Conservation (phyloP, 2,113 vertebrate species). For the Lanius collurio region DNA sequence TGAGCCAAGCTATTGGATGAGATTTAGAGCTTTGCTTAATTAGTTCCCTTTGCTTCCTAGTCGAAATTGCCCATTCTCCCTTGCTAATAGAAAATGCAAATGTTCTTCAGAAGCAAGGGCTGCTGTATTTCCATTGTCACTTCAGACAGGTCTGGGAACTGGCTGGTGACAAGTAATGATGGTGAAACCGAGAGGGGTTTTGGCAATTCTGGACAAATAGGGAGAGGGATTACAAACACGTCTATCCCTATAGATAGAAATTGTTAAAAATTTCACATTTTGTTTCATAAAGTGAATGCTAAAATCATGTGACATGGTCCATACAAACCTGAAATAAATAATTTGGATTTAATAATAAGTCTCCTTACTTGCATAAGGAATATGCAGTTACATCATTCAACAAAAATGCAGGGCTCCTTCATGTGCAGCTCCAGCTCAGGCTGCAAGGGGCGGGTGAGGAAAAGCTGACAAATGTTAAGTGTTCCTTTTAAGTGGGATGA, state of each 20-base stretch:
- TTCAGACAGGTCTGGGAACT: background rate
- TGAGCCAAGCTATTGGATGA: background rate
- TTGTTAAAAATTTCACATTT: background rate
- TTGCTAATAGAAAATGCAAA: constrained; percentile 19
- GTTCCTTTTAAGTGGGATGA: constrained; percentile 10
- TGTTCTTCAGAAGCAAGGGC: background rate
- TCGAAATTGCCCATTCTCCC: background rate
- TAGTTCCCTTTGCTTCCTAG: background rate
- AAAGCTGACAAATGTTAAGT: constrained; percentile 12
- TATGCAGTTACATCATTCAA: constrained; percentile 4
- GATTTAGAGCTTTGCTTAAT: background rate
- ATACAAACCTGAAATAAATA: background rate
- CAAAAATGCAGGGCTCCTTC: constrained; percentile 37
- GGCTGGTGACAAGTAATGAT: background rate
- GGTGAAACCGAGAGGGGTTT: background rate
- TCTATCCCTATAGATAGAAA: background rate
- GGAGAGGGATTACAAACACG: background rate
- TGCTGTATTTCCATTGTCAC: background rate
- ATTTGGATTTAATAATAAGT: background rate
- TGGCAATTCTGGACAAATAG: background rate
- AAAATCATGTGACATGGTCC: background rate
- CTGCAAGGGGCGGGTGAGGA: background rate
- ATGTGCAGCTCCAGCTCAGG: background rate
- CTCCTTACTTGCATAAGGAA: background rate
- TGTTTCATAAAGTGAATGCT: background rate